Percentiles rank a stretch among this genome's conserved stretches.
These are phyloP conservation scores for Cheirogaleus medius DNA, from an alignment of 2,113 vertebrate species.

Conservation along the genomic window DNA sequence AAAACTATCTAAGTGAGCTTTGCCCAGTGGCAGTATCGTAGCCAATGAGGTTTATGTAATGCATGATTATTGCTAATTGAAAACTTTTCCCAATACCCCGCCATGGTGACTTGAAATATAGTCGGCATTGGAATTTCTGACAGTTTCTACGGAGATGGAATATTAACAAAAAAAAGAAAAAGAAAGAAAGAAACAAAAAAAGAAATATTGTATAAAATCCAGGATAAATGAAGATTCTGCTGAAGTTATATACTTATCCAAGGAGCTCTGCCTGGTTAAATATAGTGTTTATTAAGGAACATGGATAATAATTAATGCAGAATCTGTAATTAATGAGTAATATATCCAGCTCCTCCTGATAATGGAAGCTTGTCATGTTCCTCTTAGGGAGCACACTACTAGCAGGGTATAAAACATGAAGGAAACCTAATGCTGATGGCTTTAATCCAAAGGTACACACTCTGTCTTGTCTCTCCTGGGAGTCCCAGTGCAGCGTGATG, in stretches of 20 bases:
- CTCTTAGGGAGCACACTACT: not conserved
- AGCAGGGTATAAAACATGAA: not conserved
- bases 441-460: not conserved
- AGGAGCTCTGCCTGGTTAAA: not conserved
- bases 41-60: too few relatives aligned
- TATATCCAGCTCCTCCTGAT: not conserved
- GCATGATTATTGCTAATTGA: too few relatives aligned
- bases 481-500: not conserved
- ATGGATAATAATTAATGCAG: not conserved
- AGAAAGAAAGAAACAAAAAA: too few relatives aligned
- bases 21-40: too few relatives aligned
- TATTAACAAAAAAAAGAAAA: too few relatives aligned
- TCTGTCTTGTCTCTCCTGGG: not conserved
- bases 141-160: too few relatives aligned
- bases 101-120: too few relatives aligned
- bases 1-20: not conserved
- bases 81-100: too few relatives aligned
- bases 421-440: not conserved
- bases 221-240: not conserved
- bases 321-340: not conserved
- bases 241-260: not conserved
- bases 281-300: not conserved
- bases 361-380: not conserved
- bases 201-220: not conserved
- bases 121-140: too few relatives aligned